Conservation (phyloP, 1,140 invertebrate genomes). For the Drosophila navojoa region DNA sequence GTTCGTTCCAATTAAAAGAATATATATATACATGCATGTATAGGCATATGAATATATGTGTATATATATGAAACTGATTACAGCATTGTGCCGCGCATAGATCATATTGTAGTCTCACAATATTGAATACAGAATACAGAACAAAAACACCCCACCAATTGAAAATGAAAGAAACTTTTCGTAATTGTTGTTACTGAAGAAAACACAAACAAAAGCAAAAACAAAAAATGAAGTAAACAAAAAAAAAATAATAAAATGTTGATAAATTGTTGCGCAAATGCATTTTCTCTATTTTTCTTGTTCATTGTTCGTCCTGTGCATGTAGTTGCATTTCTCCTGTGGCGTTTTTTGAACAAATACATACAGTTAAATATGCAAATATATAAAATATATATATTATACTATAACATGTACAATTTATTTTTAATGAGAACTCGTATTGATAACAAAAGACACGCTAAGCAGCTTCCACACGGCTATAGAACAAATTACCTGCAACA, state of each 20-base stretch:
- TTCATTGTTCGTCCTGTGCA: constrained; percentile 64
- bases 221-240: constrained; percentile 23
- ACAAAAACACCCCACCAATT: constrained; percentile 77
- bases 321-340: constrained; percentile 63
- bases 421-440: constrained; percentile 68
- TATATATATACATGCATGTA: too few species aligned
- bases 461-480: constrained; percentile 63
- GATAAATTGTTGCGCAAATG: constrained; percentile 57
- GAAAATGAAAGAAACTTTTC: constrained; percentile 68
- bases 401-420: constrained; percentile 50
- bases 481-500: constrained; percentile 39
- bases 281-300: constrained; percentile 36
- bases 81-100: constrained; percentile 36
- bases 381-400: constrained; percentile 39
- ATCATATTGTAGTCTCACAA: constrained; percentile 28
- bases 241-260: constrained; percentile 41
- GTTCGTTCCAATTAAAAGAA: constrained; percentile 62
- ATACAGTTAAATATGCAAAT: constrained; percentile 65
- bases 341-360: constrained; percentile 58
- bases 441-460: constrained; percentile 26
- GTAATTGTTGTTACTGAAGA: constrained; percentile 61
- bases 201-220: constrained; percentile 33
- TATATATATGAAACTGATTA: constrained; percentile 11
- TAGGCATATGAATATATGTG: background rate
- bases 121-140: constrained; percentile 23